Evolutionary conservation across 37 sponge, comb jelly and placozoan species (phyloP).

Genomic region (Axinella damicornis): DNA sequence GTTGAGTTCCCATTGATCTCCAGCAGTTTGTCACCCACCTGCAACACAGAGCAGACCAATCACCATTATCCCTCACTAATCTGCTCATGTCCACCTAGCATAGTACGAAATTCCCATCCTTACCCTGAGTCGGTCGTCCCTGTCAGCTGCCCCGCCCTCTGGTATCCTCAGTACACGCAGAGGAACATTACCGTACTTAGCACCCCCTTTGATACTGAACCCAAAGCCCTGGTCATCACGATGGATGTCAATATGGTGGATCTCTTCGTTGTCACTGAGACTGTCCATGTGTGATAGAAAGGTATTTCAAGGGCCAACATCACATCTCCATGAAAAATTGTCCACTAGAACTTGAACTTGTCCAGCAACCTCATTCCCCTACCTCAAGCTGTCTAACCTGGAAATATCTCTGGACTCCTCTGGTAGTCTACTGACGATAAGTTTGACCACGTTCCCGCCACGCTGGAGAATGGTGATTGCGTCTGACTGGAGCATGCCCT

Average conservation of each 20-base stretch:
- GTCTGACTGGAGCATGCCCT: slow-evolving; percentile 86
- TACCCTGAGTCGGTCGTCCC: slow-evolving; percentile 85
- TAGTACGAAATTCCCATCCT: not conserved
- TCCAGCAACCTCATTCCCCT: too few relatives aligned
- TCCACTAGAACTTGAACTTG: too few relatives aligned
- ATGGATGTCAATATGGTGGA: slow-evolving; percentile 78
- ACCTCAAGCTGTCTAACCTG: too few relatives aligned
- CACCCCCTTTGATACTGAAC: slow-evolving; percentile 96
- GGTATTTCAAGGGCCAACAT: too few relatives aligned
- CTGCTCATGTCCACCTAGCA: too few relatives aligned
- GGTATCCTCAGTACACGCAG: slow-evolving; percentile 96
- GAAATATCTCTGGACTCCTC: too few relatives aligned
- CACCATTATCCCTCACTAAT: not conserved
- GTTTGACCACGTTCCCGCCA: slow-evolving; percentile 78
- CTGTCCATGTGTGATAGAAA: too few relatives aligned
- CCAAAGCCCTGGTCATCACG: slow-evolving; percentile 88
- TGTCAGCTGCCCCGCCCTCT: slow-evolving; percentile 88
- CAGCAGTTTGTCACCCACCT: slow-evolving; percentile 94
- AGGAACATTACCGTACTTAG: slow-evolving; percentile 88
- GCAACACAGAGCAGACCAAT: not conserved
- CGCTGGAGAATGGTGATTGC: slow-evolving; percentile 92
- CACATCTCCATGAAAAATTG: too few relatives aligned
- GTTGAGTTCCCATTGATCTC: slow-evolving; percentile 95
- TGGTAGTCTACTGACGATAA: slow-evolving; percentile 76
- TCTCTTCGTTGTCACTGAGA: slow-evolving; percentile 86